A percentile compares a stretch with the other conserved stretches of the same genome.
Conservation (phyloP, 2,888 invertebrate genomes). For the Hemistola chrysoprasaria region DNA sequence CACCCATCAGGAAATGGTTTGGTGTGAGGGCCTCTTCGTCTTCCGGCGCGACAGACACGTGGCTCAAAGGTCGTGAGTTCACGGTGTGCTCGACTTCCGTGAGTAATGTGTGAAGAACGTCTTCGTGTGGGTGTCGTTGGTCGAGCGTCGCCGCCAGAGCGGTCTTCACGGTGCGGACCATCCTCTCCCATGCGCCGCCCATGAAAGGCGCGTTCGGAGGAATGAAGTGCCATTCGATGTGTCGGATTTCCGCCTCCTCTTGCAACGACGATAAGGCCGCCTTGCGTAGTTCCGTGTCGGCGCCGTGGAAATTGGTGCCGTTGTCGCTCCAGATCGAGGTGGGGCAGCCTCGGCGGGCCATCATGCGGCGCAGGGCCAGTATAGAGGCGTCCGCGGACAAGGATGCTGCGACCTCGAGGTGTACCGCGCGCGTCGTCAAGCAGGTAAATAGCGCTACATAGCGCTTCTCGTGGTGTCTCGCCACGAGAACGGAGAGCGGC, state of each 20-base stretch:
- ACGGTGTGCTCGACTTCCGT: neutral
- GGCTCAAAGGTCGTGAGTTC: neutral
- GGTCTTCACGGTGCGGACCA: too few species aligned
- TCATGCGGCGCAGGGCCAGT: constrained; percentile 27
- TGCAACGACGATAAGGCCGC: neutral
- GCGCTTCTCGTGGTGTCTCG: too few species aligned
- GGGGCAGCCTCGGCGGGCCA: constrained; percentile 26
- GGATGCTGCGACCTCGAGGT: constrained; percentile 2
- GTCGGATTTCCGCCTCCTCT: neutral
- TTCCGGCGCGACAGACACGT: neutral
- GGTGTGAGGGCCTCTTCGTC: neutral
- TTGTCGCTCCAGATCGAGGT: constrained; percentile 17
- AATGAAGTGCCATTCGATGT: neutral
- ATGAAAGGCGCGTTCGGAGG: too few species aligned
- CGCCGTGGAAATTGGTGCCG: neutral
- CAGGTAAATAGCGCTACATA: constrained; percentile 31
- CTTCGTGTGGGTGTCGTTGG: neutral
- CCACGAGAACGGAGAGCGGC: constrained; percentile 19
- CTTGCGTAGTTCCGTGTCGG: neutral
- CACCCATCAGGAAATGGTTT: neutral
- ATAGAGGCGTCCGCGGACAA: too few species aligned
- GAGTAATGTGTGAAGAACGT: neutral
- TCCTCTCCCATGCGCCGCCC: too few species aligned
- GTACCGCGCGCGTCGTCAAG: constrained; percentile 22
- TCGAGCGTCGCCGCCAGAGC: too few species aligned